These are phyloP conservation scores for Tenthredo distinguenda DNA, from an alignment of 2,888 invertebrate species.

Conservation along the genomic window DNA sequence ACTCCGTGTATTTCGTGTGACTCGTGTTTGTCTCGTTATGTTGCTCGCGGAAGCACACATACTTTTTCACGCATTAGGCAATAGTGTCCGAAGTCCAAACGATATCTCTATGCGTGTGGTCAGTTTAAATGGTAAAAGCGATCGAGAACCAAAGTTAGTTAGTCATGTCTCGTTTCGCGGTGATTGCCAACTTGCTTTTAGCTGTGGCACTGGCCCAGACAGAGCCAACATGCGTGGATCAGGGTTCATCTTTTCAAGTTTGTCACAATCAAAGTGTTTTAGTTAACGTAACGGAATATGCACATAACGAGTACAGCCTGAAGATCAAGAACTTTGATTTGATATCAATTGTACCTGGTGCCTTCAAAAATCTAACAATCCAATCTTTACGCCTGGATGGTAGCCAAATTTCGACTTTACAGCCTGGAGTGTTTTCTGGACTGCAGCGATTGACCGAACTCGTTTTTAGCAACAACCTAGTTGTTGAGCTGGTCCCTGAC, in stretches of 20 bases:
- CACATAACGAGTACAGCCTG: constrained; percentile 36
- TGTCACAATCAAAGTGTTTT: constrained; percentile 58
- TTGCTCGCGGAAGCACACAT: no score
- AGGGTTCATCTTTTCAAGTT: constrained; percentile 50
- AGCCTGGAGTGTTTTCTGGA: constrained; percentile 57
- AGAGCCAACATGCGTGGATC: constrained; percentile 49
- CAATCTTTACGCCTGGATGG: constrained; percentile 54
- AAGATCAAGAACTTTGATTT: constrained; percentile 57
- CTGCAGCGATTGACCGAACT: constrained; percentile 56
- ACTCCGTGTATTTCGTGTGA: no score
- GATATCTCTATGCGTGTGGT: not conserved
- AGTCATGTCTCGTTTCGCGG: not conserved
- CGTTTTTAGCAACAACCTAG: constrained; percentile 57
- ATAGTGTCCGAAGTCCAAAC: not conserved
- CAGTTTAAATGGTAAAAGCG: no score
- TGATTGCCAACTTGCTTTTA: not conserved
- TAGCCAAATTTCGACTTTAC: constrained; percentile 59
- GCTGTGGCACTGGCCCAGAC: not conserved
- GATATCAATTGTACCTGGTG: constrained; percentile 55
- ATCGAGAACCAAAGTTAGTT: not conserved
- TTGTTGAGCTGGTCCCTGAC: constrained; percentile 67
- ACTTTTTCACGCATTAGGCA: no score
- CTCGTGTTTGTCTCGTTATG: no score
- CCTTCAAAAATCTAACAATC: constrained; percentile 58
- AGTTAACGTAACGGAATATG: constrained; percentile 55